Evolutionary conservation across 2,888 invertebrate genomes (phyloP).

Genomic region (Drosophila merina): DNA sequence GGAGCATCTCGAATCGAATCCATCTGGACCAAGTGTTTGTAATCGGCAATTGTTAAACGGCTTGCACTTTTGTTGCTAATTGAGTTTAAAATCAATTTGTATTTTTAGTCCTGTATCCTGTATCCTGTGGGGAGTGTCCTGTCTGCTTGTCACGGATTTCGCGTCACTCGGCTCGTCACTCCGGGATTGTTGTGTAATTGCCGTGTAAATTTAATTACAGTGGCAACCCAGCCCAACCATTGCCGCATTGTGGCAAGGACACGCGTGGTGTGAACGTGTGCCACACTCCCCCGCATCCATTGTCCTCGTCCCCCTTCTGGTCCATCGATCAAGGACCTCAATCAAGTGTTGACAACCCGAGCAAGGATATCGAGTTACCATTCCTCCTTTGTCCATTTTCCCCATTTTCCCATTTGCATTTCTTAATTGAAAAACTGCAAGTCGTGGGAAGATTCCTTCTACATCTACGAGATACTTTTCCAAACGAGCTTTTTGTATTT

Average conservation of each 20-base stretch:
- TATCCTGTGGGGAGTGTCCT: slow-evolving; percentile 1
- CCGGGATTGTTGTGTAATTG: slow-evolving; percentile 79
- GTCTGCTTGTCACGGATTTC: no score
- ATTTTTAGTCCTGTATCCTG: slow-evolving; percentile 39
- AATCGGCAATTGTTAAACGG: slow-evolving; percentile 45
- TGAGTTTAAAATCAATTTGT: slow-evolving; percentile 84
- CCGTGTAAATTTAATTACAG: slow-evolving; percentile 84
- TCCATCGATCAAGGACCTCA: slow-evolving; percentile 48
- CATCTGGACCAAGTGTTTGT: slow-evolving; percentile 37
- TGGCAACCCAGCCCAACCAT: slow-evolving; percentile 20
- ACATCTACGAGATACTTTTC: neutral
- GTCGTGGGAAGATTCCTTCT: slow-evolving; percentile 34
- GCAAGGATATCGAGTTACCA: slow-evolving; percentile 69
- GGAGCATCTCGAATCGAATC: slow-evolving; percentile 4
- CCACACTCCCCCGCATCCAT: neutral
- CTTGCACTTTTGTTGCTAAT: slow-evolving; percentile 77
- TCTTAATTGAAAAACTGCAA: slow-evolving; percentile 55
- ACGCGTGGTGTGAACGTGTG: slow-evolving; percentile 25
- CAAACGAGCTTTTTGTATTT: no score
- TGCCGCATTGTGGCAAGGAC: slow-evolving; percentile 47
- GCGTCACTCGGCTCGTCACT: neutral
- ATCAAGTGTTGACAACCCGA: slow-evolving; percentile 74
- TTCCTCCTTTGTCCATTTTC: no score
- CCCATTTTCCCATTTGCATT: slow-evolving; percentile 71
- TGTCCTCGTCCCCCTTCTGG: neutral